Evolutionary conservation across 2,797 vertebrate species (phyloP).

Genomic region (Muraenolepis orangiensis): DNA sequence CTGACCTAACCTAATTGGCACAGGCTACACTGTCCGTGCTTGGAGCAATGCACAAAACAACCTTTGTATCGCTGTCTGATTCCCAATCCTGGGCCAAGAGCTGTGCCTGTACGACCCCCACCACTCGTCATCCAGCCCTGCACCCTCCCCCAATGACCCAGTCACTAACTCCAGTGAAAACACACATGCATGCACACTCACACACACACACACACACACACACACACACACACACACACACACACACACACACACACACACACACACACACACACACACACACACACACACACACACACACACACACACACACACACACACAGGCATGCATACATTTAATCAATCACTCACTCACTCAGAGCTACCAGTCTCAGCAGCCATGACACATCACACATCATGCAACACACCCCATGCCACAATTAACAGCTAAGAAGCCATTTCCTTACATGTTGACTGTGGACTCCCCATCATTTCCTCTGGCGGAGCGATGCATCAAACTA

Average conservation of each 20-base stretch:
- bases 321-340: no score
- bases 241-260: no score
- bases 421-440: slow-evolving; percentile 20
- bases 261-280: no score
- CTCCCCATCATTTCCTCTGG: slow-evolving; percentile 40
- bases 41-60: slow-evolving; percentile 40
- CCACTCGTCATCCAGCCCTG: not conserved
- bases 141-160: not conserved
- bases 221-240: not conserved
- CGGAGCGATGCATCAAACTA: slow-evolving; percentile 29
- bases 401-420: not conserved
- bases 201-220: no score
- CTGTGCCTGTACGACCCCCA: not conserved
- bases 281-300: no score
- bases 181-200: no score
- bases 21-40: slow-evolving; percentile 12
- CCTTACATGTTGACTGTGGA: slow-evolving; percentile 16
- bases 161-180: not conserved
- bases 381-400: not conserved
- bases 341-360: not conserved
- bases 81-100: slow-evolving; percentile 17
- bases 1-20: slow-evolving; percentile 57
- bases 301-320: no score
- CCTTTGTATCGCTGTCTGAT: slow-evolving; percentile 40
- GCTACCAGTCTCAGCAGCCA: not conserved